Evolutionary conservation across 2,797 vertebrate genomes (phyloP).

Genomic region (Leptodactylus fallax): DNA sequence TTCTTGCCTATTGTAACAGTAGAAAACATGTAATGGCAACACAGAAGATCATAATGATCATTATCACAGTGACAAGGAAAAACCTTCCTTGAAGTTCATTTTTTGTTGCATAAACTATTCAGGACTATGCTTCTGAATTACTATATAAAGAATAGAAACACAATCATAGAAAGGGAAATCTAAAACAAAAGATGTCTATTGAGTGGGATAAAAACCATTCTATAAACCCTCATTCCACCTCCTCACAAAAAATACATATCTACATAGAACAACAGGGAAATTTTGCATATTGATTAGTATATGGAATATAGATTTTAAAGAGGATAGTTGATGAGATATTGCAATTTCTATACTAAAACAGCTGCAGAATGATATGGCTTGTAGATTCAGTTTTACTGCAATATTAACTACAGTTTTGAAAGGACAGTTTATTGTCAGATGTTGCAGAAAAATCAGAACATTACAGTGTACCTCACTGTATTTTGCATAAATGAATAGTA

Average conservation of each 20-base stretch:
- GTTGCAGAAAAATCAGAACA: not conserved
- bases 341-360: not conserved
- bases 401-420: not conserved
- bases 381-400: not conserved
- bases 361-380: not conserved
- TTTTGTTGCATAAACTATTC: not conserved
- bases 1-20: not conserved
- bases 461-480: not conserved
- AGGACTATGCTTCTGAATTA: not conserved
- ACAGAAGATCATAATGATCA: not conserved
- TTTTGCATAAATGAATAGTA: no score
- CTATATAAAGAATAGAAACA: not conserved
- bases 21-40: not conserved
- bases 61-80: not conserved
- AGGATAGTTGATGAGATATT: no score
- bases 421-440: not conserved
- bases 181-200: not conserved
- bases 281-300: not conserved
- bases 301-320: not conserved
- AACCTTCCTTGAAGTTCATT: not conserved
- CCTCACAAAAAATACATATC: not conserved
- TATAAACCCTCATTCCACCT: not conserved
- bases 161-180: no score
- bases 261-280: not conserved
- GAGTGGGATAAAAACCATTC: not conserved